Conservation (phyloP, 2,113 vertebrate genomes). For the Himantopus leucocephalus region DNA sequence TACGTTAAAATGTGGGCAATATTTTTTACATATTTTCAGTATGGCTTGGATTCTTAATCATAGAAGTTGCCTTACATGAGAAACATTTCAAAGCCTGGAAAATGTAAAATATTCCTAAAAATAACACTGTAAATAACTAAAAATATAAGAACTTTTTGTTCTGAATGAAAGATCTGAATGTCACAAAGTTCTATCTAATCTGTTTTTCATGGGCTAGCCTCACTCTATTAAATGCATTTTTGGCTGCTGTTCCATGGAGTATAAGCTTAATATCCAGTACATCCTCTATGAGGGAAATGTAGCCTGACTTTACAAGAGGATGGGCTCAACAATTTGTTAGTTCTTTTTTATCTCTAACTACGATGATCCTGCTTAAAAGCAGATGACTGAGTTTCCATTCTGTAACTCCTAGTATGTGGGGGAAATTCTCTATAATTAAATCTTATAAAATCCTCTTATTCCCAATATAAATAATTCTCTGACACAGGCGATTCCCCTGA, state of each 20-base stretch:
- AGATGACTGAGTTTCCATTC: constrained; percentile 10
- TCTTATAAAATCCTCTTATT: constrained; percentile 36
- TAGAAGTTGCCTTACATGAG: neutral
- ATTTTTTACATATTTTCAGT: neutral
- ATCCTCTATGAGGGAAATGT: neutral
- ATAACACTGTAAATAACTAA: neutral
- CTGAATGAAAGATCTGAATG: neutral
- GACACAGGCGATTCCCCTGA: neutral
- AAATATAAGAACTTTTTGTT: neutral
- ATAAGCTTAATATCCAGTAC: neutral
- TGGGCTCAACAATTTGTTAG: neutral
- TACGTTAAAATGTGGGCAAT: neutral
- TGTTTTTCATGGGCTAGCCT: neutral
- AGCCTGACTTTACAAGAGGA: neutral
- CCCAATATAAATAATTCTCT: neutral
- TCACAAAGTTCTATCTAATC: neutral
- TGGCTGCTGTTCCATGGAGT: neutral
- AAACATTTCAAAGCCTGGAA: neutral
- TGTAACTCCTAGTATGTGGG: neutral
- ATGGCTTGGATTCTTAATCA: neutral
- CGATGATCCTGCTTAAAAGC: constrained; percentile 25
- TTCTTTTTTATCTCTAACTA: neutral
- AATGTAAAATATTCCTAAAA: neutral
- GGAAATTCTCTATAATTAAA: constrained; percentile 42
- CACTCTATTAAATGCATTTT: neutral